These are phyloP conservation scores for Rhinogobio ventralis DNA, from an alignment of 2,797 vertebrate genomes.

Conservation along the genomic window DNA sequence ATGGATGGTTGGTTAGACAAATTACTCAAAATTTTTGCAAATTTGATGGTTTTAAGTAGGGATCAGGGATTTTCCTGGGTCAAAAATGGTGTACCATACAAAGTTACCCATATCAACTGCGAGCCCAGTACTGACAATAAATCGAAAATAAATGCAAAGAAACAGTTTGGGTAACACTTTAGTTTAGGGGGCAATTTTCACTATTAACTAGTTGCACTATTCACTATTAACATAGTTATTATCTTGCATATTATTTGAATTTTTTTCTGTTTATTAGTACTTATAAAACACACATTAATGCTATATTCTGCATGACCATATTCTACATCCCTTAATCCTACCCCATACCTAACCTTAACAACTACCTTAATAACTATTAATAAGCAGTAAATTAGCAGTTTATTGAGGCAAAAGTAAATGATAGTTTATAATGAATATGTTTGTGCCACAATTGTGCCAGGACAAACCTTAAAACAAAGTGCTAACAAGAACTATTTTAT, in stretches of 20 bases:
- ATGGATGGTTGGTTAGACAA: slow-evolving; percentile 15
- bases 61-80: neutral
- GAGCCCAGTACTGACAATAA: neutral
- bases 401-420: neutral
- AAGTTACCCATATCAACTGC: neutral
- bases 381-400: neutral
- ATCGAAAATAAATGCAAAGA: neutral
- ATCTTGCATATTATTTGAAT: neutral
- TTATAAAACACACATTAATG: neutral
- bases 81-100: neutral
- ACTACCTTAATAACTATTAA: neutral
- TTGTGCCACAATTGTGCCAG: neutral
- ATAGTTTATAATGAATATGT: neutral
- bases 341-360: neutral
- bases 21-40: neutral
- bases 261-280: neutral
- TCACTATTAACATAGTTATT: too few relatives aligned
- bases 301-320: neutral
- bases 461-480: neutral
- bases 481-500: too few relatives aligned
- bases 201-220: neutral
- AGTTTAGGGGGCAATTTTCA: neutral
- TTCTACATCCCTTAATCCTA: too few relatives aligned
- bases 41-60: neutral
- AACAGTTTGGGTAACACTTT: neutral